Percentiles rank a stretch among this genome's conserved stretches.
phyloP scores from a whole-genome alignment of 2,113 vertebrate genomes.

The Hemichromis elongatus region DNA sequence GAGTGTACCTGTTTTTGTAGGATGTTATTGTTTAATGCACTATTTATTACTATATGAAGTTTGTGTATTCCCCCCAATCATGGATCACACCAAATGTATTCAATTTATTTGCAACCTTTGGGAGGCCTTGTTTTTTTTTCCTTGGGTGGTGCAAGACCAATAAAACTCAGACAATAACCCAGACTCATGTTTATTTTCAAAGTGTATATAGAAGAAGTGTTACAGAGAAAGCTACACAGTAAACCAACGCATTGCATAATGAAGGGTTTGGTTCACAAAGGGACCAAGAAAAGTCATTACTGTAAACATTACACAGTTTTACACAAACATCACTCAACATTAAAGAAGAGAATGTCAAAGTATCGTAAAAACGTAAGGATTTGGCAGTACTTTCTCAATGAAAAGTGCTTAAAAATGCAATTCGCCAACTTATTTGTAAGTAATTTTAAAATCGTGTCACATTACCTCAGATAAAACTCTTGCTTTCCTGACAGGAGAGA shows the following conservation, averaged over 20 bases:
- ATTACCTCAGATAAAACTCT: background rate
- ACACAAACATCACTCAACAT: slow-evolving; percentile 12
- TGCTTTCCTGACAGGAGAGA: background rate
- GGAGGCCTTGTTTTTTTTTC: background rate
- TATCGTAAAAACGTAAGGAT: background rate
- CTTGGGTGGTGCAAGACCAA: background rate
- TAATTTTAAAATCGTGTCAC: background rate
- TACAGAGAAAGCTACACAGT: background rate
- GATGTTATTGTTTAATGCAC: slow-evolving; percentile 56
- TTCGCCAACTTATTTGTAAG: background rate
- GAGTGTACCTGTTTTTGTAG: slow-evolving; percentile 10
- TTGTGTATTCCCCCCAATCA: background rate
- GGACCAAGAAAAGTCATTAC: background rate
- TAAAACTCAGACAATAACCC: background rate
- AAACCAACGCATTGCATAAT: background rate
- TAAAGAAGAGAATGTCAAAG: background rate
- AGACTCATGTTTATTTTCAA: slow-evolving; percentile 35
- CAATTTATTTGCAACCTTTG: background rate
- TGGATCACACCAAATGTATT: background rate
- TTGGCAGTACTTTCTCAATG: background rate
- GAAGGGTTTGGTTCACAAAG: background rate
- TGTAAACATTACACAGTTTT: slow-evolving; percentile 42
- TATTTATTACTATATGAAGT: slow-evolving; percentile 67
- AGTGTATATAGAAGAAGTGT: background rate
- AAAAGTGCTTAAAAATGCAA: background rate